Conservation (phyloP, 2,113 vertebrate genomes). For the Oostethus manadensis region DNA sequence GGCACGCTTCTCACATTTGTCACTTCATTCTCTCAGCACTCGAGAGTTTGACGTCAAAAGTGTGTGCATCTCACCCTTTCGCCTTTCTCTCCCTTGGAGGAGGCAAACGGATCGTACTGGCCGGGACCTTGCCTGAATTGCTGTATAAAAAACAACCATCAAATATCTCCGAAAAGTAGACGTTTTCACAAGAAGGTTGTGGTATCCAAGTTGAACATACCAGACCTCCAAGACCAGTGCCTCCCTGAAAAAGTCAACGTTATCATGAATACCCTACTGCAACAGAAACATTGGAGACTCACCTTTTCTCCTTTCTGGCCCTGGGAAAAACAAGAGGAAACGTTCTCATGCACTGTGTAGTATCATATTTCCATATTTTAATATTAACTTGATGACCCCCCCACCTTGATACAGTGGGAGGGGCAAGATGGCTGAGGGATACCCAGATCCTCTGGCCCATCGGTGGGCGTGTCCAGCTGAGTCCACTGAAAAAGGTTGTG, state of each 20-base stretch:
- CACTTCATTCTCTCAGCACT: background rate
- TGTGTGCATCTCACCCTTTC: conserved; percentile 70
- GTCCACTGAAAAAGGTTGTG: conserved; percentile 54
- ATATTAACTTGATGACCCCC: background rate
- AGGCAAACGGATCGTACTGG: conserved; percentile 66
- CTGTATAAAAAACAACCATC: conserved; percentile 36
- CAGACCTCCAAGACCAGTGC: conserved; percentile 65
- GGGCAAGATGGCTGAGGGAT: conserved; percentile 70
- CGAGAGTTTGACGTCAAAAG: background rate
- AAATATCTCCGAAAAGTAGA: no score
- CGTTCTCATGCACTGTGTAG: no score
- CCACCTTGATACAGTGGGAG: conserved; percentile 68
- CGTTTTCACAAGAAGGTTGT: background rate
- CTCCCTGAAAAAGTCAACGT: conserved; percentile 34
- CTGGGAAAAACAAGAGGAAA: conserved; percentile 42
- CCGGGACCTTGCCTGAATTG: conserved; percentile 57
- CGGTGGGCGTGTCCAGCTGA: conserved; percentile 68
- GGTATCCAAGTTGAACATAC: conserved; percentile 51
- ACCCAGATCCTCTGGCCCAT: conserved; percentile 53
- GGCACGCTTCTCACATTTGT: background rate
- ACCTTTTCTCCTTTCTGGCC: conserved; percentile 81
- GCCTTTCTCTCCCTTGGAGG: conserved; percentile 81
- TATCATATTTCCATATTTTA: background rate
- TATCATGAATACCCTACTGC: background rate
- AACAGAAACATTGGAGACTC: conserved; percentile 10